Conservation (phyloP, 2,797 vertebrate species). For the Mustela erminea region DNA sequence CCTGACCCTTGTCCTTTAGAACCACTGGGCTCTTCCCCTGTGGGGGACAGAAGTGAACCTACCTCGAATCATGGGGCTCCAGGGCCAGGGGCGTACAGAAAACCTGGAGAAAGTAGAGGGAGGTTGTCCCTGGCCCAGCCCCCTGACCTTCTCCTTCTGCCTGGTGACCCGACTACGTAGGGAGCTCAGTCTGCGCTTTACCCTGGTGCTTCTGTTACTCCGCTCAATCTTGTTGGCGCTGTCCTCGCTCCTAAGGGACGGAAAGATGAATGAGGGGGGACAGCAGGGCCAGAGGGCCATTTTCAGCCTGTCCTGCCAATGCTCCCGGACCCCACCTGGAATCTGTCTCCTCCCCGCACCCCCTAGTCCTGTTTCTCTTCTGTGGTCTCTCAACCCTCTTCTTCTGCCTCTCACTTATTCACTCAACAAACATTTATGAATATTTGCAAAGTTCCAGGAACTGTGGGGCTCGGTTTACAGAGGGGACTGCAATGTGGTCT, state of each 20-base stretch:
- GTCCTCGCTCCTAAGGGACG: conserved; percentile 89
- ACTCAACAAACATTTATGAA: neutral
- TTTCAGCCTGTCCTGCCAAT: neutral
- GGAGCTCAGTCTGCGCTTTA: conserved; percentile 95
- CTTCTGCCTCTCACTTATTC: neutral
- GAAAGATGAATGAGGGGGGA: no score
- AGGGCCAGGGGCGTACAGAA: no score
- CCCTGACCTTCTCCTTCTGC: conserved; percentile 96
- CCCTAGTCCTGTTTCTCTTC: neutral
- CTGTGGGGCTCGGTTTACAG: neutral
- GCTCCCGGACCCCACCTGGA: neutral
- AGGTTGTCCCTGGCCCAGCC: accelerated
- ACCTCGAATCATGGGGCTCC: neutral
- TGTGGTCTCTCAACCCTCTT: neutral
- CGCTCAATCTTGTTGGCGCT: conserved; percentile 90
- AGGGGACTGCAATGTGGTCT: neutral
- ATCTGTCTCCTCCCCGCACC: neutral
- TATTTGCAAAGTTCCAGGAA: neutral
- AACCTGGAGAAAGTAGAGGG: neutral
- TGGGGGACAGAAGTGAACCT: conserved; percentile 55
- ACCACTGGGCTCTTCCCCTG: conserved; percentile 95
- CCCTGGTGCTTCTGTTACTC: conserved; percentile 92
- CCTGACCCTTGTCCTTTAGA: conserved; percentile 87
- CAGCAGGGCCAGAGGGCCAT: neutral
- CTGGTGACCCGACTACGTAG: conserved; percentile 95